These are phyloP conservation scores for Nomada fucata DNA, from an alignment of 2,888 invertebrate genomes.

Conservation along the genomic window DNA sequence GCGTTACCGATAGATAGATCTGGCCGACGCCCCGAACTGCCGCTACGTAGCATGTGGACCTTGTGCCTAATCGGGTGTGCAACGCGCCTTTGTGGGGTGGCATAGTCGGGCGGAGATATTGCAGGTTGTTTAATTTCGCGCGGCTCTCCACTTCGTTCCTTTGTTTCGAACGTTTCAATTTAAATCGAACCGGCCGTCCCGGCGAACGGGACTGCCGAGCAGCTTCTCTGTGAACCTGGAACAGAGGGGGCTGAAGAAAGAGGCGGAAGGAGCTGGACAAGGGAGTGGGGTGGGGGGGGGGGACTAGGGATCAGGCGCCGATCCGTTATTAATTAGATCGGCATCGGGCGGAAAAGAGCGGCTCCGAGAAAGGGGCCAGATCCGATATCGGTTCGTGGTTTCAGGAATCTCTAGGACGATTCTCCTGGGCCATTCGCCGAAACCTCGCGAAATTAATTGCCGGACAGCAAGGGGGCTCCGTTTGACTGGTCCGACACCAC, in stretches of 20 bases:
- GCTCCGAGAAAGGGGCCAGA: constrained; percentile 70
- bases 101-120: constrained; percentile 78
- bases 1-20: constrained; percentile 68
- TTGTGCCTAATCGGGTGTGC: constrained; percentile 81
- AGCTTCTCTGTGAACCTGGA: constrained; percentile 20
- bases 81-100: constrained; percentile 80
- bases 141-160: constrained; percentile 69
- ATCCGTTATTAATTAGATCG: constrained; percentile 83
- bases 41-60: constrained; percentile 65
- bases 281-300: not conserved
- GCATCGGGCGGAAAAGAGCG: constrained; percentile 76
- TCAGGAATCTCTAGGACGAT: constrained; percentile 76
- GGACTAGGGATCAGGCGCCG: constrained; percentile 76
- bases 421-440: constrained; percentile 68
- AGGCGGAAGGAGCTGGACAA: constrained; percentile 45
- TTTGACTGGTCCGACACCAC: constrained; percentile 62
- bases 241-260: constrained; percentile 28
- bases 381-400: constrained; percentile 78
- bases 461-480: constrained; percentile 59
- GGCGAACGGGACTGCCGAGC: constrained; percentile 39
- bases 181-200: constrained; percentile 77
- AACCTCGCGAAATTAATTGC: constrained; percentile 80
- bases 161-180: constrained; percentile 83
- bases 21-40: constrained; percentile 54
- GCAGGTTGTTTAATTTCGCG: constrained; percentile 82